phyloP scores from a whole-genome alignment of 2,888 invertebrate genomes.

The Polylopha cassiicola region DNA sequence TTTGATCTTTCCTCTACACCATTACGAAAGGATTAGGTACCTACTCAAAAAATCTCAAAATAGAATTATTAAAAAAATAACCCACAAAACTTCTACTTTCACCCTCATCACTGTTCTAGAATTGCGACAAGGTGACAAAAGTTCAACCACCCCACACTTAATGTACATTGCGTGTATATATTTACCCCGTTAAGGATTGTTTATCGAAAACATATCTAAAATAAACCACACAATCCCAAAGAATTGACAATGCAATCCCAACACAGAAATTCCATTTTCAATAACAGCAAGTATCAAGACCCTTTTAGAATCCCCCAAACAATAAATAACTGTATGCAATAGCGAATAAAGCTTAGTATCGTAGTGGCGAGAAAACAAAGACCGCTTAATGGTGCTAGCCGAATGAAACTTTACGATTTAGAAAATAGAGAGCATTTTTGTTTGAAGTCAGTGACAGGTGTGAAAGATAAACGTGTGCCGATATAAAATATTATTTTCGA shows the following conservation, averaged over 20 bases:
- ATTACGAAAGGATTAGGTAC: too few species aligned
- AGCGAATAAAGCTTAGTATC: conserved; percentile 13
- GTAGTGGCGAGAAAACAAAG: conserved; percentile 4
- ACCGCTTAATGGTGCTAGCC: background rate
- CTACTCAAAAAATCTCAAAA: too few species aligned
- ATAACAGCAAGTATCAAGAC: conserved; percentile 14
- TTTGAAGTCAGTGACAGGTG: conserved; percentile 5
- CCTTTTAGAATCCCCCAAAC: too few species aligned
- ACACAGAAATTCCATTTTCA: conserved; percentile 22
- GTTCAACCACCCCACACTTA: background rate
- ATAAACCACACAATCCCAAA: conserved; percentile 19
- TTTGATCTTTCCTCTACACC: too few species aligned
- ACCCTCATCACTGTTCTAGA: conserved; percentile 5
- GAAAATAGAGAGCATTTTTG: conserved; percentile 12
- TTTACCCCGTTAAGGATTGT: conserved; percentile 11
- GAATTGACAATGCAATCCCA: conserved; percentile 22
- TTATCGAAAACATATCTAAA: conserved; percentile 21
- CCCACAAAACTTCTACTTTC: too few species aligned
- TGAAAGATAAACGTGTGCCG: conserved; percentile 16
- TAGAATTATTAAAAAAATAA: too few species aligned
- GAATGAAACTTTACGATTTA: conserved; percentile 11
- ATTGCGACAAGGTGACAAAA: conserved; percentile 8
- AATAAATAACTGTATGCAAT: too few species aligned
- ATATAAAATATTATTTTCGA: conserved; percentile 15
- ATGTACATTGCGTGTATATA: too few species aligned